Evolutionary conservation across 2,888 invertebrate genomes (phyloP).

Genomic region (Epirrita christyi): DNA sequence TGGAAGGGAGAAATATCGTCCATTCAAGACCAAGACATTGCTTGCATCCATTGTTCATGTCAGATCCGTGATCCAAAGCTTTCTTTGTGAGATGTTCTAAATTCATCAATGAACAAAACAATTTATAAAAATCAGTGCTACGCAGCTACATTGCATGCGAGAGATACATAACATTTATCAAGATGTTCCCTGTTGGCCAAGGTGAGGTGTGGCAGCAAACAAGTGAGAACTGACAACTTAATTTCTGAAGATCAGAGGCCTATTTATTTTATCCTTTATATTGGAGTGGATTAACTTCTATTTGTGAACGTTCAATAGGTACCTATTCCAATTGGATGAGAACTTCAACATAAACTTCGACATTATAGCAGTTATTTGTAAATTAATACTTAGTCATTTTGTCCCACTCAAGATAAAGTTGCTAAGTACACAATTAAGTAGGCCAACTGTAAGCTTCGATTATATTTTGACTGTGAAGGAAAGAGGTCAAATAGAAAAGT

Average conservation of each 20-base stretch:
- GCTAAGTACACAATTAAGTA: constrained; percentile 27
- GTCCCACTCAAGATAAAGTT: constrained; percentile 21
- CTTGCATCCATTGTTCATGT: constrained; percentile 19
- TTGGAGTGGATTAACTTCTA: constrained; percentile 8
- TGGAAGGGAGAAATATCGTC: constrained; percentile 28
- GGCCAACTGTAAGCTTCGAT: constrained; percentile 24
- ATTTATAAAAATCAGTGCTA: constrained; percentile 30
- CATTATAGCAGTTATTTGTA: not conserved
- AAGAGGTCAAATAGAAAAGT: constrained; percentile 17
- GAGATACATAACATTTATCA: constrained; percentile 36
- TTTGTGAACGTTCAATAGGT: not conserved
- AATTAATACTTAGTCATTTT: constrained; percentile 6
- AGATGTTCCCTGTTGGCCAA: constrained; percentile 44
- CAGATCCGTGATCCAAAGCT: constrained; percentile 21
- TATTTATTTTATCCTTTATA: constrained; percentile 3
- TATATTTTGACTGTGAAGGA: constrained; percentile 8
- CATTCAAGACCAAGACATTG: constrained; percentile 2
- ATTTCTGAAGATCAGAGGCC: constrained; percentile 8
- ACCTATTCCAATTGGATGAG: not conserved
- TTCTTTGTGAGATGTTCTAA: constrained; percentile 39
- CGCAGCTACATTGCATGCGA: constrained; percentile 37
- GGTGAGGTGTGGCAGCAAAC: constrained; percentile 35
- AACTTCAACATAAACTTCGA: not conserved
- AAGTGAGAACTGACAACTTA: constrained; percentile 19
- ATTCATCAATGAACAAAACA: constrained; percentile 37